Base-by-base conservation (phyloP, 2,888 invertebrate genomes). In the Cynaeus angustus region DNA sequence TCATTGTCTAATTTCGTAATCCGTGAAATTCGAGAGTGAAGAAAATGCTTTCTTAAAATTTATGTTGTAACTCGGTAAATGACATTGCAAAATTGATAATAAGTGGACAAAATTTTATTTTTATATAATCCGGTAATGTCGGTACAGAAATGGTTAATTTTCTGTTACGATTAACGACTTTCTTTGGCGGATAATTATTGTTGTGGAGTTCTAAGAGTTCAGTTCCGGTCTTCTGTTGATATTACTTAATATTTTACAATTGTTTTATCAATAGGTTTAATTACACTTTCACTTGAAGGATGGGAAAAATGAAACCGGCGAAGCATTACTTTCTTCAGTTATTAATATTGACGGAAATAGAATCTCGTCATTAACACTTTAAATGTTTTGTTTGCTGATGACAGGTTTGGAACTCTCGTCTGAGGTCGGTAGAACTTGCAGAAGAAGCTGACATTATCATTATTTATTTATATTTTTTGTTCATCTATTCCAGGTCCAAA, bases 21-120 rank as follows among this genome's bases (percentile, higher is more conserved):
- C 21, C 21, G 21, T 21, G 21, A n/a, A n/a, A n/a, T n/a, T n/a
- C n/a, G n/a, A n/a, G n/a, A n/a, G n/a, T n/a, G n/a, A 10, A 64
- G 64, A 41, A 64, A 64, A 50, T 64, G 64, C 64, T 64, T 64
- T 64, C 64, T 52, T 52, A 43, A 52, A 8, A 33, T 46, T 38
- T 45, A 28, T 58, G 37, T 58, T 58, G 58, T 28, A 58, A 58
- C 13, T 3, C 21, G 21, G 21, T 21, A n/a, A n/a, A 10, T 16
- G 41, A 33, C 10, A 9, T 46, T 48, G 46, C 16, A 7, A 14
- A 53, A 7, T 37, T n/a, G 30, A 4, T 30, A 59, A 41, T 41
- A 26, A 21, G 10, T 26, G 43, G 37, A 37, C 37, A n/a, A n/a
- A n/a, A n/a, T 37, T 37, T 37, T 48, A 16, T 16, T 37, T 37